phyloP scores from a whole-genome alignment of 2,797 vertebrate genomes.

The Allochrocebus solatus region DNA sequence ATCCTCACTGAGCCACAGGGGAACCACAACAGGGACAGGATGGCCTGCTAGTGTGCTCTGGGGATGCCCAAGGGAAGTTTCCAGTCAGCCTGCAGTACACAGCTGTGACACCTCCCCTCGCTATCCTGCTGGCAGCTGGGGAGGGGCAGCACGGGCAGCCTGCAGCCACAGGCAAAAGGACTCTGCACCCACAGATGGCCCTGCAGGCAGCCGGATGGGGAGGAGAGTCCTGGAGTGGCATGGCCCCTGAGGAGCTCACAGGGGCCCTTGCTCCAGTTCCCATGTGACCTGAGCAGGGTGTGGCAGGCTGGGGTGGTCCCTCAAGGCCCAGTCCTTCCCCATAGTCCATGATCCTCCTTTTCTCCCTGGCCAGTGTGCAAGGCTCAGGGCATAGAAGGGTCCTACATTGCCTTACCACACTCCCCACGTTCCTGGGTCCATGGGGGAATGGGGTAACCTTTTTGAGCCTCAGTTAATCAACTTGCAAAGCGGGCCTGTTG shows the following conservation, averaged over 20 bases:
- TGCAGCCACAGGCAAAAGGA: conserved; percentile 56
- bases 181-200: conserved; percentile 70
- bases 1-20: neutral
- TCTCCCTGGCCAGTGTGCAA: neutral
- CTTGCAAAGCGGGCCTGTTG: neutral
- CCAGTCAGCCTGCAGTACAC: neutral
- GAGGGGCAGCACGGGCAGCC: neutral
- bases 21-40: neutral
- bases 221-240: neutral
- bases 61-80: neutral
- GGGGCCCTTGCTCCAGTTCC: conserved; percentile 65
- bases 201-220: conserved; percentile 68
- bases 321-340: neutral
- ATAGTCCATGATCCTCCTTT: neutral
- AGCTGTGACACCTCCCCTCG: neutral
- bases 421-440: neutral
- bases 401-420: neutral
- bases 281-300: conserved; percentile 42
- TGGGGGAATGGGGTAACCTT: neutral
- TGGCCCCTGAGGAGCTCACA: conserved; percentile 37
- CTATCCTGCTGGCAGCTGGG: neutral
- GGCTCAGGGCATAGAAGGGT: neutral
- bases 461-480: neutral
- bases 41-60: neutral
- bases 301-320: neutral